phyloP scores from a whole-genome alignment of 2,113 vertebrate genomes.

The Thunnus maccoyii region DNA sequence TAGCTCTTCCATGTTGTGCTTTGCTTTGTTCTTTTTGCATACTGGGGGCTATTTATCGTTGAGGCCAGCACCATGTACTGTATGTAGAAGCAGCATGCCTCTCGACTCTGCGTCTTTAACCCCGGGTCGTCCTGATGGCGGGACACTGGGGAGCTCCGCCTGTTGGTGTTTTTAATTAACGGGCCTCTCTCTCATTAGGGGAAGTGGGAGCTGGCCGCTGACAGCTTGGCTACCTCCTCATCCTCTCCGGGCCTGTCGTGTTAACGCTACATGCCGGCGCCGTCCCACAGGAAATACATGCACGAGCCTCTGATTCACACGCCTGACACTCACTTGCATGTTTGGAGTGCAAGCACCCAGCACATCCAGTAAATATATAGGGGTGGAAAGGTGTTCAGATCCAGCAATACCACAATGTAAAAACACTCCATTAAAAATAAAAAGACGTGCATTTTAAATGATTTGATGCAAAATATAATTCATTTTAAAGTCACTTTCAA shows the following conservation, averaged over 20 bases:
- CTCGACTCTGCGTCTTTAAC: constrained; percentile 76
- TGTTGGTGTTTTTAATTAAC: constrained; percentile 85
- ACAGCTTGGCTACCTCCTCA: constrained; percentile 77
- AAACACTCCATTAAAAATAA: neutral
- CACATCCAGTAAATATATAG: neutral
- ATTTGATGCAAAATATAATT: too few relatives aligned
- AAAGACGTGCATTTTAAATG: too few relatives aligned
- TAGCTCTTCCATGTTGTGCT: constrained; percentile 38
- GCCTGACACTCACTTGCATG: constrained; percentile 42
- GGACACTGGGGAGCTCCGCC: constrained; percentile 75
- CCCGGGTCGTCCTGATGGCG: constrained; percentile 75
- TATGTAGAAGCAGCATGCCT: constrained; percentile 61
- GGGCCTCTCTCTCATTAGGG: constrained; percentile 79
- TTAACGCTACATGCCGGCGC: constrained; percentile 69
- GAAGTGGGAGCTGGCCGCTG: constrained; percentile 77
- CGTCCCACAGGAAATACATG: constrained; percentile 67
- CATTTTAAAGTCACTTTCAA: too few relatives aligned
- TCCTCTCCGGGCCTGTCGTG: constrained; percentile 70
- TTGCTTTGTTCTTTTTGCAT: constrained; percentile 62
- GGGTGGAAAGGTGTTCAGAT: neutral
- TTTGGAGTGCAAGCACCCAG: constrained; percentile 14
- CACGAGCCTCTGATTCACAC: constrained; percentile 39
- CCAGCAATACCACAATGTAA: neutral
- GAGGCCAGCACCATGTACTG: constrained; percentile 47
- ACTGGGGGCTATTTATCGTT: constrained; percentile 62